Evolutionary conservation across 2,888 invertebrate genomes (phyloP).

Genomic region (Agrotis puta): DNA sequence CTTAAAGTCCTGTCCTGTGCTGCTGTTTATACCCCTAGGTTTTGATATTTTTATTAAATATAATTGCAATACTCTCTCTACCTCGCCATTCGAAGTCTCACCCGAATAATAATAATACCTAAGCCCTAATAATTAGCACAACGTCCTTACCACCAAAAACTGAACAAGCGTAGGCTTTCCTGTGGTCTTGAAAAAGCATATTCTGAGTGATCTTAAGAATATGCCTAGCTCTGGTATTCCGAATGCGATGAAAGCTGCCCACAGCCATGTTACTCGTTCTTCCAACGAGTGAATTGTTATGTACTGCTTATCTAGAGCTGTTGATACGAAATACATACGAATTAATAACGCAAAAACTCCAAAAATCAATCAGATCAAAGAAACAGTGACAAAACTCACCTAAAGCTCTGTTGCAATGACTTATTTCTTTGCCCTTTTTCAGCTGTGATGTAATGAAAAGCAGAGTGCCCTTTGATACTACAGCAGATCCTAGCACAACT

Average conservation of each 20-base stretch:
- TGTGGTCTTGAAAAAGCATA: slow-evolving; percentile 94
- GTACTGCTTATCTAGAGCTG: slow-evolving; percentile 92
- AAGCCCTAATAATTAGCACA: neutral
- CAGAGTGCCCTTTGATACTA: slow-evolving; percentile 94
- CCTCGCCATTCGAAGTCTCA: neutral
- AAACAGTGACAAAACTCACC: slow-evolving; percentile 69
- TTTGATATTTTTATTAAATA: neutral
- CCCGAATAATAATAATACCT: neutral
- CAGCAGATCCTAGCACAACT: slow-evolving; percentile 92
- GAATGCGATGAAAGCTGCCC: slow-evolving; percentile 95
- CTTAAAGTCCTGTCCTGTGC: too few relatives aligned
- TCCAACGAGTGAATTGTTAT: slow-evolving; percentile 91
- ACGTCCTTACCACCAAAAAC: slow-evolving; percentile 89
- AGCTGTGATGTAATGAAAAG: slow-evolving; percentile 94
- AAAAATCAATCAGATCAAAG: neutral
- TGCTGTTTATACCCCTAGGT: neutral
- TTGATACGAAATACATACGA: slow-evolving; percentile 39
- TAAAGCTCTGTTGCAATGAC: slow-evolving; percentile 91
- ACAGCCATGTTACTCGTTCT: slow-evolving; percentile 94
- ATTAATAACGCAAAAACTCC: slow-evolving; percentile 11
- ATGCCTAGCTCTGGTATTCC: slow-evolving; percentile 94
- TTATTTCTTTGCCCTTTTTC: slow-evolving; percentile 87
- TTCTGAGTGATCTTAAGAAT: slow-evolving; percentile 93
- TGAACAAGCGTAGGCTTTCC: slow-evolving; percentile 89
- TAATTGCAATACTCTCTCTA: neutral